Conservation (phyloP, 2,888 invertebrate genomes). For the Oxycera nigricornis region DNA sequence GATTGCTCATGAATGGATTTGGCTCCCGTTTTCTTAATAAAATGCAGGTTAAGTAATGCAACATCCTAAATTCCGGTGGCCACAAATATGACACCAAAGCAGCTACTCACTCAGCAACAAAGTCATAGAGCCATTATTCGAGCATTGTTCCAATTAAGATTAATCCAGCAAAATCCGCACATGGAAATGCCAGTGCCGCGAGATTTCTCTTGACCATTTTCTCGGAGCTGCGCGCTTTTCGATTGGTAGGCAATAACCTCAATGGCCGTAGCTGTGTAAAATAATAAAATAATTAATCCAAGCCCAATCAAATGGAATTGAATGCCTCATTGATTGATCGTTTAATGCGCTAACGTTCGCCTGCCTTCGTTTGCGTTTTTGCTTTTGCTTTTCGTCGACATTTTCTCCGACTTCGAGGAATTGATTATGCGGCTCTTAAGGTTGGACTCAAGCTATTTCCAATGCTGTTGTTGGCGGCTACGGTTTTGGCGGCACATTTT, state of each 20-base stretch:
- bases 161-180: not conserved
- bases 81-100: not conserved
- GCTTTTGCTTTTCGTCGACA: not conserved
- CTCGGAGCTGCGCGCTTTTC: not conserved
- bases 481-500: constrained; percentile 1
- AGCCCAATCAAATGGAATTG: constrained; percentile 12
- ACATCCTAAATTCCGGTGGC: too few species aligned
- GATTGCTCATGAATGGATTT: too few species aligned
- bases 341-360: not conserved
- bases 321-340: constrained; percentile 18
- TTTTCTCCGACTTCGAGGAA: constrained; percentile 1
- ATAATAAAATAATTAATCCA: not conserved
- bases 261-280: not conserved
- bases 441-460: not conserved
- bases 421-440: not conserved
- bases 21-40: too few species aligned
- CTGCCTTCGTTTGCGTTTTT: not conserved
- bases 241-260: not conserved
- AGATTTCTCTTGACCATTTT: constrained; percentile 5
- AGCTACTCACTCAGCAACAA: not conserved
- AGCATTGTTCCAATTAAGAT: constrained; percentile 1
- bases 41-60: too few species aligned
- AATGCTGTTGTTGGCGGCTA: not conserved
- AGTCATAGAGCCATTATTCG: not conserved
- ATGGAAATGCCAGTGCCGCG: not conserved